Conservation (phyloP, 2,113 vertebrate species). For the Sphyrna mokarran region DNA sequence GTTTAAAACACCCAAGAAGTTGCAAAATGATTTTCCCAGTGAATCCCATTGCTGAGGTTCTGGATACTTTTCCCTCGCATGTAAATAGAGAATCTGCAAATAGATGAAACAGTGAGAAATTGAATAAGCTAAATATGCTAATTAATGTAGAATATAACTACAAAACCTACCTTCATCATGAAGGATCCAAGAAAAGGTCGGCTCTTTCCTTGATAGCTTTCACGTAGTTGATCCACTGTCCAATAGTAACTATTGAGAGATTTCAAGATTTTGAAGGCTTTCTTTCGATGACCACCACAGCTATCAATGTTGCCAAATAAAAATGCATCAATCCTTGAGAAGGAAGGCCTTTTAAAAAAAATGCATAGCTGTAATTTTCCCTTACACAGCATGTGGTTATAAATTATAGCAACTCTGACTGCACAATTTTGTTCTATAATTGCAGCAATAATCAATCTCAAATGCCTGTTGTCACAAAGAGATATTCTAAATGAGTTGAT, state of each 20-base stretch:
- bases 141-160: not conserved
- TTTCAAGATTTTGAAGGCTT: slow-evolving; percentile 3
- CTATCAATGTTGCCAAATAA: not conserved
- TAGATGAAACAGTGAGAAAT: not conserved
- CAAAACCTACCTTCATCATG: slow-evolving; percentile 19
- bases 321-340: slow-evolving; percentile 15
- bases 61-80: slow-evolving; percentile 10
- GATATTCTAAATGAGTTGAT: not conserved
- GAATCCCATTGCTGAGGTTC: not conserved
- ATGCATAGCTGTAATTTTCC: not conserved
- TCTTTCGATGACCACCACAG: not conserved
- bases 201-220: not conserved
- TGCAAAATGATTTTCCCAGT: slow-evolving; percentile 1
- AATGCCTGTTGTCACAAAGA: not conserved
- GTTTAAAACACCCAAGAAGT: slow-evolving; percentile 19
- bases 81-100: slow-evolving; percentile 12
- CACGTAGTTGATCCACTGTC: not conserved
- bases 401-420: not conserved
- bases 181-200: not conserved
- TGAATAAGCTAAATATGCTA: too few relatives aligned
- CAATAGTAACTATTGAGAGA: slow-evolving; percentile 15
- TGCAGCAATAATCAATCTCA: not conserved
- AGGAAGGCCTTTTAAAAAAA: not conserved
- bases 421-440: not conserved
- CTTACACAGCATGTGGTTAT: not conserved